These are phyloP conservation scores for Sphaerophoria rueppellii DNA, from an alignment of 2,888 invertebrate species.

Conservation along the genomic window DNA sequence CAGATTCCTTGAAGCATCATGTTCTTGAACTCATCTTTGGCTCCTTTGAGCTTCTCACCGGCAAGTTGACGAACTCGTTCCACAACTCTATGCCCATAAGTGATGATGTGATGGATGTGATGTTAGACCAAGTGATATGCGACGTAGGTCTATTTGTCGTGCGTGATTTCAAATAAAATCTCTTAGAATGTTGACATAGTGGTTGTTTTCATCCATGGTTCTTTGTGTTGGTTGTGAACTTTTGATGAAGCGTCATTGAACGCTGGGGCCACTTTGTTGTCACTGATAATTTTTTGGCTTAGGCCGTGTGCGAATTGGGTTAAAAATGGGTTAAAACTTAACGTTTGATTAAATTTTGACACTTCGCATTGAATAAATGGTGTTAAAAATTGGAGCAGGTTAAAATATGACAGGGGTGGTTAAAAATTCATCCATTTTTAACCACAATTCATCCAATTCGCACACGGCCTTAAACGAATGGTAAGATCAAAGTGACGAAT, in stretches of 20 bases:
- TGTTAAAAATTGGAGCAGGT: no score
- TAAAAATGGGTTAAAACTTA: no score
- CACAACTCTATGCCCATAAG: conserved; percentile 52
- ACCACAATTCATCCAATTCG: no score
- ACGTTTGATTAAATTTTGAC: no score
- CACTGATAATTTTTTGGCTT: conserved; percentile 19
- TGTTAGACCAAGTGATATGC: conserved; percentile 44
- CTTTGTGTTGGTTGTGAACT: conserved; percentile 19
- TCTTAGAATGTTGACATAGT: conserved; percentile 12
- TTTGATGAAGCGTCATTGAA: neutral
- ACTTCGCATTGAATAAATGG: no score
- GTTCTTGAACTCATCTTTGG: conserved; percentile 45
- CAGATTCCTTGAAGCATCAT: conserved; percentile 78
- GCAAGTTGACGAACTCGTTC: conserved; percentile 74
- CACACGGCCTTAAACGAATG: no score
- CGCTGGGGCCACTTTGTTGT: conserved; percentile 27
- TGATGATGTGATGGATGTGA: conserved; percentile 61
- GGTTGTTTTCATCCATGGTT: conserved; percentile 10
- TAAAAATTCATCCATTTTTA: no score
- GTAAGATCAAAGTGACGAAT: conserved; percentile 33
- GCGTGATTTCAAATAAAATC: conserved; percentile 9
- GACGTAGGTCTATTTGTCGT: conserved; percentile 10
- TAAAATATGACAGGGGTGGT: no score
- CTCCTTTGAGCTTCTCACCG: conserved; percentile 69
- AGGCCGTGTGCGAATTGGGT: no score